These are phyloP conservation scores for Drosophila fungiperda DNA, from an alignment of 2,888 invertebrate genomes.

Conservation along the genomic window DNA sequence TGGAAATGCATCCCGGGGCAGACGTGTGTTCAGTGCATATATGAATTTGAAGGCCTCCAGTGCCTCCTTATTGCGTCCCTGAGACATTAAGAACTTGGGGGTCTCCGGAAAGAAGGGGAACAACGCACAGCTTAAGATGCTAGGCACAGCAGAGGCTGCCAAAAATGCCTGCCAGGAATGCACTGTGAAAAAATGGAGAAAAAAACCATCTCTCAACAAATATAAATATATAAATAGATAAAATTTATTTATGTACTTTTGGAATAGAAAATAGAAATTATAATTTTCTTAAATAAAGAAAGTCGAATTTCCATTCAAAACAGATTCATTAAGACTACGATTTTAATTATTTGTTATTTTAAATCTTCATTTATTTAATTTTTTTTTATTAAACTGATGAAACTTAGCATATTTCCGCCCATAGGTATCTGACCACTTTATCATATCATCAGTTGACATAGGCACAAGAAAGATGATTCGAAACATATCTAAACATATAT, in stretches of 20 bases:
- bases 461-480: background rate
- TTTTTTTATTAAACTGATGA: background rate
- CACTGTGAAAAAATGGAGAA: slow-evolving; percentile 44
- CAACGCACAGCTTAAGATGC: slow-evolving; percentile 56
- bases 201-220: background rate
- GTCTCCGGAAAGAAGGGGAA: slow-evolving; percentile 79
- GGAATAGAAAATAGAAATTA: background rate
- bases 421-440: background rate
- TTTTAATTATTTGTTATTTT: background rate
- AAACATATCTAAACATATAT: background rate
- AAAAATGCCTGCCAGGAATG: slow-evolving; percentile 79
- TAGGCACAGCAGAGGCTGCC: slow-evolving; percentile 67
- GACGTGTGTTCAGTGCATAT: slow-evolving; percentile 88
- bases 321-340: background rate
- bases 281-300: background rate
- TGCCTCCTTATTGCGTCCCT: slow-evolving; percentile 81
- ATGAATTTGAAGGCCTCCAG: slow-evolving; percentile 85
- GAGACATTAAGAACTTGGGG: slow-evolving; percentile 83
- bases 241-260: background rate
- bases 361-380: background rate
- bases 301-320: background rate
- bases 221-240: background rate
- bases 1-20: slow-evolving; percentile 87
- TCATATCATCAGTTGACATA: background rate
- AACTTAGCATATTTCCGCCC: background rate